Evolutionary conservation across 2,888 invertebrate genomes (phyloP), one percentile per base, ranked within the genome.

Genomic region (Erpobdella octoculata): DNA sequence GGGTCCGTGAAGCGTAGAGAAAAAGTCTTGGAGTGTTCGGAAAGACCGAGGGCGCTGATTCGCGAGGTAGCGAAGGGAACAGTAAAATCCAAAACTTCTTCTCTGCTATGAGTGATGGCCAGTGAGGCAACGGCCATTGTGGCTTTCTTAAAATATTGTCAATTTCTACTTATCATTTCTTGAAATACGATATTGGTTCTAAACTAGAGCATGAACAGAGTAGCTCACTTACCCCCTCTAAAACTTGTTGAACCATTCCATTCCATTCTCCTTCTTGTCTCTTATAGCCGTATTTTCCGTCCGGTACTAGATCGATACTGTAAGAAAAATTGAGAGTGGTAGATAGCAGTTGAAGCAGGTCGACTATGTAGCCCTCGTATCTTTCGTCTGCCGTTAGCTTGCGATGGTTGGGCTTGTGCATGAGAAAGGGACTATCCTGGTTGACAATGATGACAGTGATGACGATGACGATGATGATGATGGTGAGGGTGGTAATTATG

Each of bases 1-100:
- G 82, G 82, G 73, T 81, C 80, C 18, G 80, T 77, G 75, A 82
- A 82, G 74, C 81, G 80, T 75, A 82, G 81, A 74, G 80, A 79
- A 37, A 61, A 65, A 2, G 79, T 76, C 59, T 78, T 77, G 6
- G 78, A 74, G 36, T 74, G 68, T 0, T 80, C 79, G 25, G 78
- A 77, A 67, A 77, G 77, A 79, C 82, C 79, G 18, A 82, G 73
- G 15, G 81, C 79, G 69, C 78, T 80, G 61, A 82, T 79, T 71
- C 81, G 80, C 69, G 79, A 74, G 0, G 81, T 79, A 79, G 80
- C 81, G 76, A 82, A 82, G 5, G 82, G 81, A 73, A 81, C 80
- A 37, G 81, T 81, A 74, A 82, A 82, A 73, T 82, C 82, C 5
- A 82, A 79, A 0, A 79, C 82, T 66, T 78, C 79, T 66, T 81